Evolutionary conservation across 2,888 invertebrate genomes (phyloP), one percentile per base, ranked within the genome.

Genomic region (Labia minor): DNA sequence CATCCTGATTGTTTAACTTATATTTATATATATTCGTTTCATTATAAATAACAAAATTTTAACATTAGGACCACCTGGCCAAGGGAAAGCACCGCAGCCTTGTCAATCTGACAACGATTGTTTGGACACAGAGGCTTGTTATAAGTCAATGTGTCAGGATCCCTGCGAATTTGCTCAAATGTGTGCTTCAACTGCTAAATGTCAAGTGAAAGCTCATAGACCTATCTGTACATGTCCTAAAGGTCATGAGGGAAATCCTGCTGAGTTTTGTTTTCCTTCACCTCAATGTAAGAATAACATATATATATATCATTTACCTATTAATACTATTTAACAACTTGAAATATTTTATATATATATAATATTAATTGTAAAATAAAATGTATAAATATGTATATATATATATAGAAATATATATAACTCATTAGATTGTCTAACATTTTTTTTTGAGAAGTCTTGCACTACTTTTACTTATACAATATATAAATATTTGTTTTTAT

Each of bases 231-330:
- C 78, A 85, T 91, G 84, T 78, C 88, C 89, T 33, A 85, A 85
- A 73, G 90, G 87, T 76, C 86, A 87, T 76, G 88, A 89, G 76
- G 91, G 91, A 78, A 87, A 91, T 78, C 90, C 91, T 67, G 86
- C 88, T 74, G 81, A 87, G 76, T 88, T 88, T 80, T 91, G 91
- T 82, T 83, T 86, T 80, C 85, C 86, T 75, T 80, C 81, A 75
- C 83, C 85, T 79, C 83, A 86, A 86, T 85, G 90, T 90, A 89
- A 89, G 89, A 77, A 67, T 70, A 71, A 68, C 66, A 67, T 37
- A n/a, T n/a, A n/a, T n/a, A n/a, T n/a, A n/a, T n/a, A n/a, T n/a
- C n/a, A n/a, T 63, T 26, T 66, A 37, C 65, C 65, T 20, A 61
- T 61, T 66, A 61, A 66, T 66, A 66, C 10, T 66, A 61, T 2